A percentile compares a stretch with the other conserved stretches of the same genome.
These are phyloP conservation scores for Gila orcuttii DNA, from an alignment of 2,113 vertebrate species.

Conservation along the genomic window DNA sequence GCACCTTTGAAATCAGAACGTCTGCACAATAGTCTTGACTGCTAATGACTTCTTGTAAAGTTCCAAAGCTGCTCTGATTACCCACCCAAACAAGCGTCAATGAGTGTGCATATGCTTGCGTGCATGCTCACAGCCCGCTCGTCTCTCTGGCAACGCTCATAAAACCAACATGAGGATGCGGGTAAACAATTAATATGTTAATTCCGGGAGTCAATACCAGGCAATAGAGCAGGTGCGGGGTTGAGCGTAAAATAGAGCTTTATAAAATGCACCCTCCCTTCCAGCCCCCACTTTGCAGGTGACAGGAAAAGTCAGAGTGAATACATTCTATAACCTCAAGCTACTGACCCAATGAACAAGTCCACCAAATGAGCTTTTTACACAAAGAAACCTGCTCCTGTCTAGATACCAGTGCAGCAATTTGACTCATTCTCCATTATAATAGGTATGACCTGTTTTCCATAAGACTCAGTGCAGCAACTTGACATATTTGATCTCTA, in stretches of 20 bases:
- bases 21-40: slow-evolving; percentile 82
- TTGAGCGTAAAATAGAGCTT: slow-evolving; percentile 43
- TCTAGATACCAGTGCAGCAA: slow-evolving; percentile 36
- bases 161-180: slow-evolving; percentile 65
- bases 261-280: neutral
- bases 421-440: slow-evolving; percentile 47
- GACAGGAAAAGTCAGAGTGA: slow-evolving; percentile 37
- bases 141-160: slow-evolving; percentile 57
- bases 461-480: slow-evolving; percentile 52
- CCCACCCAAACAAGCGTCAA: slow-evolving; percentile 64
- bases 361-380: slow-evolving; percentile 52
- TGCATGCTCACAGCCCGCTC: slow-evolving; percentile 40
- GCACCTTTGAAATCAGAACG: slow-evolving; percentile 81
- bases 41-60: slow-evolving; percentile 83
- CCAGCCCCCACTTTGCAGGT: slow-evolving; percentile 26
- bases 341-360: slow-evolving; percentile 51
- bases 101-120: slow-evolving; percentile 54
- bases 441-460: slow-evolving; percentile 55
- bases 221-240: slow-evolving; percentile 54
- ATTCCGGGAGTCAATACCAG: slow-evolving; percentile 59
- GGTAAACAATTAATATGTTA: slow-evolving; percentile 76
- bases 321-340: slow-evolving; percentile 53
- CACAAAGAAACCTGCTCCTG: slow-evolving; percentile 42
- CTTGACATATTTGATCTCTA: slow-evolving; percentile 51
- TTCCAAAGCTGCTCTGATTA: slow-evolving; percentile 78